Base-by-base conservation (phyloP, 2,113 vertebrate genomes). In the Pampusana beccarii region DNA sequence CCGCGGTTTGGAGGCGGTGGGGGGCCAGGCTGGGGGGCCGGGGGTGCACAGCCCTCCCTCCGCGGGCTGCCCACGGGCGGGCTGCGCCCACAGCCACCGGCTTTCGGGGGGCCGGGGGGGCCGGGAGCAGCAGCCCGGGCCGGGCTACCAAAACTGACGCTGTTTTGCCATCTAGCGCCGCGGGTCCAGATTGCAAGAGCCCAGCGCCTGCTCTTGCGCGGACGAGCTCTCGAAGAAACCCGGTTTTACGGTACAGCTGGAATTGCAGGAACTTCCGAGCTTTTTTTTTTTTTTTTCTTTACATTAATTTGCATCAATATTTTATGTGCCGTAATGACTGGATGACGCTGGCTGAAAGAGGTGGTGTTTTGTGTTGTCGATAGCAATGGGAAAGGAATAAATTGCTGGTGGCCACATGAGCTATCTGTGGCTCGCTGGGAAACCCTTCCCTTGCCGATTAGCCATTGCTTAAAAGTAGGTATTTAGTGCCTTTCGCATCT, bases 81-180 rank as follows among this genome's bases (percentile, higher is more conserved):
- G n/a, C 8, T n/a, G 56, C 8, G 2, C 7, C 48, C 58, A 0
- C 33, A 3, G 42, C 4, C 4, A 23, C 11, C 26, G 3, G 11
- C 23, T 54, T 13, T 13, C 4, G 33, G 16, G 16, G 21, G 8
- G 11, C 2, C 1, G 3, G 13, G 1, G 57, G 54, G 34, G 9
- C 31, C 15, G 16, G 40, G 51, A 58, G 56, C 48, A 13, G 28
- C 72, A 48, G 60, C 67, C 9, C 21, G 3, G 56, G 36, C 61
- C 12, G 33, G 26, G 23, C 84, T 38, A 34, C 90, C 92, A 97
- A 98, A 94, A 77, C 71, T 78, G 96, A 92, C 97, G 86, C 97
- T 83, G 96, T 86, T 97, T 97, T 97, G 98, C 98, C 98, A 98
- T 98, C 98, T 98, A 98, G 98, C 78, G 98, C 95, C 86, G 9